Base-by-base conservation (phyloP, 2,888 invertebrate genomes). In the Coleophora deauratella region DNA sequence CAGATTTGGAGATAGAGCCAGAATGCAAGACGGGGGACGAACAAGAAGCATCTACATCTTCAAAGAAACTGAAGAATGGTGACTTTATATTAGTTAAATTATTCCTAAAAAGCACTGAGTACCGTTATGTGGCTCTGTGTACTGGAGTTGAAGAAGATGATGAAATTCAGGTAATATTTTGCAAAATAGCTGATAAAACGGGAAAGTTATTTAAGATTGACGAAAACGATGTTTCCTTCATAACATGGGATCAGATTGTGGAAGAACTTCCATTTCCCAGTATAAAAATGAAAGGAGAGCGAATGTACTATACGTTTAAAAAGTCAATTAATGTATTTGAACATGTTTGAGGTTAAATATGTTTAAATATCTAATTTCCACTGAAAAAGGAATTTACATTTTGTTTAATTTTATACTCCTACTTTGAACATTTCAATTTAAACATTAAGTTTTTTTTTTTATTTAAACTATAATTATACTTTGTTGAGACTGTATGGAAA, bases 111-210 rank as follows among this genome's bases (percentile, higher is more conserved):
- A 44, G 42, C 43, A 49, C 44, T 44, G 45, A 46, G 45, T 49
- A 49, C 40, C 46, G 52, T 47, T 50, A 52, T 49, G 50, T 50
- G 46, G 50, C 48, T 40, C 41, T 48, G 44, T 51, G 49, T 47
- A 47, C 49, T 33, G 44, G 45, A 40, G 49, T 45, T 47, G 49
- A 47, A 40, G 46, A 49, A 43, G 45, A 46, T 44, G 44, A 44
- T 40, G 44, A 47, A 12, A 37, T 47, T 35, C 42, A 42, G 38
- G 47, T 45, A 41, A 47, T 42, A 36, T 48, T 48, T 43, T 38
- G 45, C 40, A 48, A 44, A 42, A 35, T 49, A 44, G 44, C 44
- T 13, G 43, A 46, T 44, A 38, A 51, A 41, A 37, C 39, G 45
- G 41, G 36, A 44, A 51, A 43, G 1, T 38, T 46, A 46, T 46